Percentiles rank a stretch among this genome's conserved stretches.
These are phyloP conservation scores for Psophia crepitans DNA, from an alignment of 2,113 vertebrate species.

Conservation along the genomic window DNA sequence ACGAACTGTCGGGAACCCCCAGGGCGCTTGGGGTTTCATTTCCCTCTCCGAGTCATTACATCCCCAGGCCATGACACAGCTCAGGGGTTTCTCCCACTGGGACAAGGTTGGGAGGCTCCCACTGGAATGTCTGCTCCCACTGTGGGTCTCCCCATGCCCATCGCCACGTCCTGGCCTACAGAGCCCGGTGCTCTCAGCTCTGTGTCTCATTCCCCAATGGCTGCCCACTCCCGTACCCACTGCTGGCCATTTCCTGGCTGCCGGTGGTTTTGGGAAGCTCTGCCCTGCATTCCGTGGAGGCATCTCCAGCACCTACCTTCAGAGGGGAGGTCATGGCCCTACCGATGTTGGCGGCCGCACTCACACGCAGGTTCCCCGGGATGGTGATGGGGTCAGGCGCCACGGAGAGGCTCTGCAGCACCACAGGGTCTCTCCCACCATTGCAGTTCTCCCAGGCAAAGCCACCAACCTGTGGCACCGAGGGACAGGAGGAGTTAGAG, in stretches of 20 bases:
- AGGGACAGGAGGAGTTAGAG: neutral
- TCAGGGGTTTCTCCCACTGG: neutral
- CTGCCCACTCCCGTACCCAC: neutral
- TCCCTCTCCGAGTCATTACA: neutral
- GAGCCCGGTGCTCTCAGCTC: neutral
- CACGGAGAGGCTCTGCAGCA: slow-evolving; percentile 70
- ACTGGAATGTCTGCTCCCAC: neutral
- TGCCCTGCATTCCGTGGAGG: neutral
- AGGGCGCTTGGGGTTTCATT: neutral
- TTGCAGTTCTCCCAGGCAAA: slow-evolving; percentile 80
- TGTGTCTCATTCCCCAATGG: rapidly evolving
- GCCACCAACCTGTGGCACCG: slow-evolving; percentile 25
- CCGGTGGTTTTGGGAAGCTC: neutral
- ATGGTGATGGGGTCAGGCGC: slow-evolving; percentile 71
- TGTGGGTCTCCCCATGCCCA: rapidly evolving
- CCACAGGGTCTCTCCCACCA: slow-evolving; percentile 48
- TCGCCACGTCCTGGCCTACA: neutral
- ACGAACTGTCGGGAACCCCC: neutral
- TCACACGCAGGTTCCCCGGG: slow-evolving; percentile 67
- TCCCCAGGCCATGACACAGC: neutral
- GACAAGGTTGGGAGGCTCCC: neutral
- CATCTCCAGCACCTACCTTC: slow-evolving; percentile 51
- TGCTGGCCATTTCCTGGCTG: neutral
- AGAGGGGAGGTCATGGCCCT: slow-evolving; percentile 50
- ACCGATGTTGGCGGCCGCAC: neutral